These are phyloP conservation scores for Nezara viridula DNA, from an alignment of 2,888 invertebrate genomes.

Conservation along the genomic window DNA sequence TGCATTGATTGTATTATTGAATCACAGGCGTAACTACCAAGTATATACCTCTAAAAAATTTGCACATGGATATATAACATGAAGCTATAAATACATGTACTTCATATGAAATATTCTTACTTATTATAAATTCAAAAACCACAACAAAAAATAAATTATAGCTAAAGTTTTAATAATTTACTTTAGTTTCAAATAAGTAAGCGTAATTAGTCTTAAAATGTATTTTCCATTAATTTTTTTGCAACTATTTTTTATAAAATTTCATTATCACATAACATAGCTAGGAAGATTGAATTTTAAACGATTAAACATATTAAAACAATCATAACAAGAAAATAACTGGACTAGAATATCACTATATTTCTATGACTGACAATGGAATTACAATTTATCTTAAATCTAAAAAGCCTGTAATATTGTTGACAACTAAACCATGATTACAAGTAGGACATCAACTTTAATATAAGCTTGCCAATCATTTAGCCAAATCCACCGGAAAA, in stretches of 20 bases:
- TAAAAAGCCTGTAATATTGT: neutral
- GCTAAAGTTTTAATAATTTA: constrained; percentile 6
- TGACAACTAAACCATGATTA: neutral
- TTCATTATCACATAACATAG: neutral
- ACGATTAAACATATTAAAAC: neutral
- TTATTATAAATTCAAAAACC: neutral
- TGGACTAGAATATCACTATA: neutral
- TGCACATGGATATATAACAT: neutral
- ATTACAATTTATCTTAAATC: neutral
- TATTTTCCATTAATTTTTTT: neutral
- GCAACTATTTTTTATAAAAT: neutral
- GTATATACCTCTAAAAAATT: neutral
- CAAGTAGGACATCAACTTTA: neutral
- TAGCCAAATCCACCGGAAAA: neutral
- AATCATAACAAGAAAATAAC: neutral
- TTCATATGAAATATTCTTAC: neutral
- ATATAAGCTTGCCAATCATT: neutral
- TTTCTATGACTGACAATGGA: neutral
- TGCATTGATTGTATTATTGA: neutral
- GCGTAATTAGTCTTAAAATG: constrained; percentile 7
- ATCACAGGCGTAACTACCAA: neutral
- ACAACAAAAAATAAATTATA: neutral
- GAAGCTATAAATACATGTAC: neutral
- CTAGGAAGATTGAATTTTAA: neutral
- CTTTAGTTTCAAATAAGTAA: neutral